Evolutionary conservation across 1,140 invertebrate species (phyloP).

Genomic region (Hermetia illucens): DNA sequence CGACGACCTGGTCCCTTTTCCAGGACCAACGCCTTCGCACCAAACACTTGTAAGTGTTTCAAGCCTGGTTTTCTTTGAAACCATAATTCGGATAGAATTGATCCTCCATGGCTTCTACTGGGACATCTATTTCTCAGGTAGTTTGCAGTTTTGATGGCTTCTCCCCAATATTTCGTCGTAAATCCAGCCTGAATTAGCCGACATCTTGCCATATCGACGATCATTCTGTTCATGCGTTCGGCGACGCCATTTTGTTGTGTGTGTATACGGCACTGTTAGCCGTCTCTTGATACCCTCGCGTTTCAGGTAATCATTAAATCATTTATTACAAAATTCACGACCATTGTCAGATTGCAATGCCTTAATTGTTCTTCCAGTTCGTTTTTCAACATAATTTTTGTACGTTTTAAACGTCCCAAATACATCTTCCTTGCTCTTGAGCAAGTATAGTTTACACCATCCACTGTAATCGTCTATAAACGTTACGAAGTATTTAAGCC

Average conservation of each 20-base stretch:
- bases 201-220: constrained; percentile 10
- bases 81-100: constrained; percentile 24
- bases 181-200: constrained; percentile 8
- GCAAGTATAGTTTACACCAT: background rate
- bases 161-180: constrained; percentile 11
- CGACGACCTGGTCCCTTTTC: background rate
- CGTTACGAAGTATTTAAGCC: constrained; percentile 12
- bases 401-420: constrained; percentile 16
- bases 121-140: constrained; percentile 10
- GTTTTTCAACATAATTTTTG: constrained; percentile 17
- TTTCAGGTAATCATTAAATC: constrained; percentile 4
- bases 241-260: constrained; percentile 11
- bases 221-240: constrained; percentile 9
- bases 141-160: constrained; percentile 11
- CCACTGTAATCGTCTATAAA: constrained; percentile 15
- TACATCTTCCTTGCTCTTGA: constrained; percentile 9
- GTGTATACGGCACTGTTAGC: constrained; percentile 8
- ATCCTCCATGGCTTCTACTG: constrained; percentile 7
- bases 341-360: constrained; percentile 26
- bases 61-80: constrained; percentile 18
- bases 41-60: constrained; percentile 20
- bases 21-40: constrained; percentile 14
- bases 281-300: constrained; percentile 8
- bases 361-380: constrained; percentile 12
- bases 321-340: constrained; percentile 2